phyloP scores from a whole-genome alignment of 30 jellyfish, hydroid and myxozoan genomes.

The Turritopsis rubra region DNA sequence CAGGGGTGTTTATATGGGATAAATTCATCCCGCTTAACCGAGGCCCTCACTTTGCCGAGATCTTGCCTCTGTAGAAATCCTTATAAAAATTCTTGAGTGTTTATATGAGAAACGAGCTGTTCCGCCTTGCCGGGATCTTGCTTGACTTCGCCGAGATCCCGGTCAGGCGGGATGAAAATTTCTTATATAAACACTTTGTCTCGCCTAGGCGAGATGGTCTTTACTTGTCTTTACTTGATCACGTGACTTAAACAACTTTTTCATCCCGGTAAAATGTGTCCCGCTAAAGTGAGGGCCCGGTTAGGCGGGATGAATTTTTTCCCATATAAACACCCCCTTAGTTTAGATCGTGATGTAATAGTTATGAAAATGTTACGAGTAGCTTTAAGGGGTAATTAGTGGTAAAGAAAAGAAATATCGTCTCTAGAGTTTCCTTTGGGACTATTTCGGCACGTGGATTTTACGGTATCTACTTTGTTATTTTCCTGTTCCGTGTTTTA shows the following conservation, averaged over 20 bases:
- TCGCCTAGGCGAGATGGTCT: conserved; percentile 13
- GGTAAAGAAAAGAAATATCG: no score
- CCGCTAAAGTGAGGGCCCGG: not conserved
- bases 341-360: no score
- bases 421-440: no score
- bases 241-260: not conserved
- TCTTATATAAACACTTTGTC: conserved; percentile 1
- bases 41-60: not conserved
- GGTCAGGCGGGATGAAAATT: conserved; percentile 26
- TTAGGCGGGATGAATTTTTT: not conserved
- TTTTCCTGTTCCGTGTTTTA: no score
- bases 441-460: no score
- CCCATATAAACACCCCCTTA: not conserved
- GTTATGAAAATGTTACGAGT: no score
- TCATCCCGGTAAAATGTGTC: not conserved
- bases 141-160: conserved; percentile 12
- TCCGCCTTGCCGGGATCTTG: conserved; percentile 17
- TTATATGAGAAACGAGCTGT: not conserved
- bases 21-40: conserved; percentile 21
- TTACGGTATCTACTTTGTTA: no score
- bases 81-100: conserved; percentile 4
- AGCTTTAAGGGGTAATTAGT: no score
- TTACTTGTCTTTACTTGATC: not conserved
- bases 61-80: conserved; percentile 5
- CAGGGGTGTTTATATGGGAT: conserved; percentile 6